phyloP scores from a whole-genome alignment of 1,140 invertebrate species.

The Bombus superbus region DNA sequence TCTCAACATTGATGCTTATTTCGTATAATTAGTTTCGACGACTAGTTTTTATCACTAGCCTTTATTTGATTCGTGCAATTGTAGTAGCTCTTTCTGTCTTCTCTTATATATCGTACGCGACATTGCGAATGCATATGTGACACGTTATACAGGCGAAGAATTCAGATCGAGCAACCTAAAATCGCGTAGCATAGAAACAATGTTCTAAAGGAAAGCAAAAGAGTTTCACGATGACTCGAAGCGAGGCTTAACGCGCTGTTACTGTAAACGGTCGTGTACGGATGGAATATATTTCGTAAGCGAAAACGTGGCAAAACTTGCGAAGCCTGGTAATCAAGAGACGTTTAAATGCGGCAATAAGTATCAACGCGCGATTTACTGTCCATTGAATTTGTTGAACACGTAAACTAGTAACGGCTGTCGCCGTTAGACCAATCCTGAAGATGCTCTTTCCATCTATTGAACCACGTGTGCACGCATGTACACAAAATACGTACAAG shows the following conservation, averaged over 20 bases:
- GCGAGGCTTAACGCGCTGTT: neutral
- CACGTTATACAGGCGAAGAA: neutral
- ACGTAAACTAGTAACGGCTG: neutral
- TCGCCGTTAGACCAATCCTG: neutral
- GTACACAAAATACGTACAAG: too few relatives aligned
- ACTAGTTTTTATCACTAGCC: too few relatives aligned
- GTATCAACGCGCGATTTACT: constrained; percentile 2
- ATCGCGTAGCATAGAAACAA: neutral
- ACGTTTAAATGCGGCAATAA: neutral
- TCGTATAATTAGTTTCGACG: too few relatives aligned
- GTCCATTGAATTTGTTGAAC: constrained; percentile 18
- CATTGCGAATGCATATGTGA: neutral
- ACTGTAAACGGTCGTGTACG: neutral
- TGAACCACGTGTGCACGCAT: neutral
- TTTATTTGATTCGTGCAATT: too few relatives aligned
- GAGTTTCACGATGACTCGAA: neutral
- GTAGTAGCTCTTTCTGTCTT: neutral
- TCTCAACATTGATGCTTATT: too few relatives aligned
- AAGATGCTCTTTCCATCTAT: neutral
- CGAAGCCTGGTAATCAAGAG: neutral
- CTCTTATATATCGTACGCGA: neutral
- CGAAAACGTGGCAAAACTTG: neutral
- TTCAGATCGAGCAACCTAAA: neutral
- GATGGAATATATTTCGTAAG: neutral
- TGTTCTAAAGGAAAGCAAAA: neutral